Conservation (phyloP, 1,140 invertebrate species). For the Tetraneura akinire region DNA sequence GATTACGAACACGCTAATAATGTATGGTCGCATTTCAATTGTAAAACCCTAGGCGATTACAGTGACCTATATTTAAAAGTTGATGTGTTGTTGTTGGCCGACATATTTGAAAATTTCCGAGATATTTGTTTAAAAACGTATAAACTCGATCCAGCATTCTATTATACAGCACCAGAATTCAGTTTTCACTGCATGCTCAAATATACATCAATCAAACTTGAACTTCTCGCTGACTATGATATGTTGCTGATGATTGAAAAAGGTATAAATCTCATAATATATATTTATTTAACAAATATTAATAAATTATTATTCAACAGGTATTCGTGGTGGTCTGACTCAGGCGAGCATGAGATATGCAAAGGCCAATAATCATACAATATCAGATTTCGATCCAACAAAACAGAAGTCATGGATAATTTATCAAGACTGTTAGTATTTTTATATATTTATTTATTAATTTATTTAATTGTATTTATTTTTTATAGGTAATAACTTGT, state of each 20-base stretch:
- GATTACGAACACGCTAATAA: conserved; percentile 16
- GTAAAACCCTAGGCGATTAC: conserved; percentile 59
- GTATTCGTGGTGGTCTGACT: background rate
- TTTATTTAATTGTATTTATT: too few relatives aligned
- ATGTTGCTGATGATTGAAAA: too few relatives aligned
- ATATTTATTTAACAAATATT: too few relatives aligned
- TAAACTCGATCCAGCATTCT: background rate
- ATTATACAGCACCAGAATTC: background rate
- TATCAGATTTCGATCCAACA: background rate
- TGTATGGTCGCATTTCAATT: conserved; percentile 59
- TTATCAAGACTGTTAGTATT: conserved; percentile 3
- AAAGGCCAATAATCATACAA: background rate
- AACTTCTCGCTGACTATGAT: too few relatives aligned
- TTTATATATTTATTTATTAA: background rate
- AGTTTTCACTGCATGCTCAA: background rate
- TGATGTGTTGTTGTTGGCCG: conserved; percentile 59
- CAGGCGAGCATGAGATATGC: background rate
- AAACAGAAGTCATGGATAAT: background rate
- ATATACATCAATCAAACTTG: too few relatives aligned
- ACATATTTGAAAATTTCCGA: conserved; percentile 57
- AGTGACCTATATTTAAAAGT: conserved; percentile 60
- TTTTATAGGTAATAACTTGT: background rate
- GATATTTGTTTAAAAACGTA: conserved; percentile 58
- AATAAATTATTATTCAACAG: background rate
- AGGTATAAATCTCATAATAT: too few relatives aligned